Evolutionary conservation across 2,113 vertebrate genomes (phyloP), one percentile per base, ranked within the genome.

Genomic region (Catagonus wagneri): DNA sequence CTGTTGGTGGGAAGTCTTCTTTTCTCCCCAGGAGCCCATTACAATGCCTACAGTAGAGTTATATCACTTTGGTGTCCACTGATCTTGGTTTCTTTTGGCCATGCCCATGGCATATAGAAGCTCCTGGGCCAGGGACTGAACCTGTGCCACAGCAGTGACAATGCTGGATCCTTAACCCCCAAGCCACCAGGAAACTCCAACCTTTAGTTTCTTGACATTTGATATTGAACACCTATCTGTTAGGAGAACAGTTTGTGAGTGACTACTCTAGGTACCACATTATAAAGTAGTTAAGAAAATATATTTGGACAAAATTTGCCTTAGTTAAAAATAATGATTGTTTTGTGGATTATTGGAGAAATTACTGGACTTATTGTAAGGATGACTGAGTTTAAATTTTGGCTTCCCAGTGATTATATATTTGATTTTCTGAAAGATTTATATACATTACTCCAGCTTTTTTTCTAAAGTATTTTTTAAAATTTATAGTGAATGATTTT

Each of bases 191-290:
- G 44, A 44, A 44, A 44, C 44, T 44, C 44, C 44, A 58, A 63
- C 60, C 13, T 32, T 80, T 87, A 84, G 81, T 76, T 90, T 95
- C 56, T 68, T 79, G 52, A 39, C 72, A 96, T 81, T 93, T 89
- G 32, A 44, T 95, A 83, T 20, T 90, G 83, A 68, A 76, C 68
- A 94, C 13, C 60, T 95, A 56, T 96, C 92, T 72, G 39, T 85
- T 75, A 85, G 27, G 76, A 96, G 79, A 96, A 96, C 23, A 60
- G 80, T 74, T 58, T 94, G n/a, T 79, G 63, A 95, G 63, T 85
- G 39, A 54, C 74, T 88, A 39, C 85, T 86, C 76, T 20, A 92
- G 76, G 92, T 79, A 84, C 52, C 54, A 22, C 14, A 86, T 52
- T 76, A 72, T 29, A 86, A 96, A 90, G 20, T 3, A 97, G 90